These are phyloP conservation scores for Micrastur ruficollis DNA, from an alignment of 2,797 vertebrate genomes.

Conservation along the genomic window DNA sequence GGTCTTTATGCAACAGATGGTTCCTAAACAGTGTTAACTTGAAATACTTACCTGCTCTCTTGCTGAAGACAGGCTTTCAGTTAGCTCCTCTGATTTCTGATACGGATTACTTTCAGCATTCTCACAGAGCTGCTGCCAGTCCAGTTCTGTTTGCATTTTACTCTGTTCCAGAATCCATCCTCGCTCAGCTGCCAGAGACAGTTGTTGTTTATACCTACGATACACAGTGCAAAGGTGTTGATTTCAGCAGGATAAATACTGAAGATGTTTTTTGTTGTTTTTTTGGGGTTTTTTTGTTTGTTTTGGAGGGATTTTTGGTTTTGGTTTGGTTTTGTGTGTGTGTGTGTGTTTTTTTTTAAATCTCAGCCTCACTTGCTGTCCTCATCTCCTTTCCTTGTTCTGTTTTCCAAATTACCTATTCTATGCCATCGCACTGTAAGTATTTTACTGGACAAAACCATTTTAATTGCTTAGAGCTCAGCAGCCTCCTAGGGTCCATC, in stretches of 20 bases:
- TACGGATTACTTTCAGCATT: conserved; percentile 71
- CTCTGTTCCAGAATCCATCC: conserved; percentile 77
- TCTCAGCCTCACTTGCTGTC: background rate
- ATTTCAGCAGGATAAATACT: background rate
- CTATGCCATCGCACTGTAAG: background rate
- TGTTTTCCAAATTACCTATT: background rate
- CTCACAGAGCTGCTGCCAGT: conserved; percentile 81
- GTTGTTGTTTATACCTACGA: conserved; percentile 81
- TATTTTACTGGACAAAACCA: background rate
- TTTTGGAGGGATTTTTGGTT: background rate
- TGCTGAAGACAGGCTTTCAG: conserved; percentile 73
- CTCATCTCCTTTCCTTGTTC: background rate
- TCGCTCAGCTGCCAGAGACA: conserved; percentile 69
- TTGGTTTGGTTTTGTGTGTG: background rate
- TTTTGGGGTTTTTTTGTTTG: background rate
- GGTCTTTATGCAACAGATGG: background rate
- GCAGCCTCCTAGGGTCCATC: background rate
- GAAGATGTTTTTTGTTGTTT: background rate
- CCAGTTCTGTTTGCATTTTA: conserved; percentile 77
- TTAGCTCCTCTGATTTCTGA: conserved; percentile 78
- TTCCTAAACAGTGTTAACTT: background rate
- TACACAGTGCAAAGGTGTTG: background rate
- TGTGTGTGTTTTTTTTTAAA: background rate
- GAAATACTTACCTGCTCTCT: conserved; percentile 78
- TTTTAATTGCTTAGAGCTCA: background rate